Evolutionary conservation across 2,113 vertebrate genomes (phyloP), one percentile per base, ranked within the genome.

Genomic region (Arenaria interpres): DNA sequence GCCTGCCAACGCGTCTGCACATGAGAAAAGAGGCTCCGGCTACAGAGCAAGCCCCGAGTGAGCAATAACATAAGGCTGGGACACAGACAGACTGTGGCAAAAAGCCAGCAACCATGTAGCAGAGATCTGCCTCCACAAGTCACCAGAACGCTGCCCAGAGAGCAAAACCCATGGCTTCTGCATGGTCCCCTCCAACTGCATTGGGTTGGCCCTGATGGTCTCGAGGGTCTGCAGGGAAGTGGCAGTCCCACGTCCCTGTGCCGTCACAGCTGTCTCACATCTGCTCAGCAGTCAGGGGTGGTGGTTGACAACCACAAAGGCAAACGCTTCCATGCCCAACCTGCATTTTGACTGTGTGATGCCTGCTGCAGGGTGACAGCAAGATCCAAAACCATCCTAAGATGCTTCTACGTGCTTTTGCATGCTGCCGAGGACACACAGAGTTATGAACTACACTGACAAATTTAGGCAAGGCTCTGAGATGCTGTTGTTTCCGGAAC

Each of bases 321-420:
- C 33, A 43, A 79, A 90, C 0, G 0, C 27, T 51, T 76, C 30
- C 2, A 7, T 27, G 59, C 32, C 16, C n/a, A 86, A 9, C 13
- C 35, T n/a, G 20, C 0, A 1, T 56, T 85, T 81, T 19, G n/a
- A 11, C 21, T 0, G 2, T 1, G 4, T 15, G 8, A 35, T 1
- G 2, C 45, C 69, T n/a, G 46, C n/a, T 85, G 32, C 45, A 69
- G 14, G 32, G 39, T 10, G 25, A 84, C 2, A 1, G 3, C 24
- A 46, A 77, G 27, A 62, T 77, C 19, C 59, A 66, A 81, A 89
- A 72, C 35, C 4, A 2, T 25, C 77, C 15, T 23, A 54, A 30
- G 64, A 62, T 30, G 66, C n/a, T 54, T 59, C 56, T 46, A n/a
- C 0, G 1, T 54, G 32, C 27, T 62, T 88, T 28, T 60, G 35